Evolutionary conservation across 2,797 vertebrate genomes (phyloP).

Genomic region (Setipinna tenuifilis): DNA sequence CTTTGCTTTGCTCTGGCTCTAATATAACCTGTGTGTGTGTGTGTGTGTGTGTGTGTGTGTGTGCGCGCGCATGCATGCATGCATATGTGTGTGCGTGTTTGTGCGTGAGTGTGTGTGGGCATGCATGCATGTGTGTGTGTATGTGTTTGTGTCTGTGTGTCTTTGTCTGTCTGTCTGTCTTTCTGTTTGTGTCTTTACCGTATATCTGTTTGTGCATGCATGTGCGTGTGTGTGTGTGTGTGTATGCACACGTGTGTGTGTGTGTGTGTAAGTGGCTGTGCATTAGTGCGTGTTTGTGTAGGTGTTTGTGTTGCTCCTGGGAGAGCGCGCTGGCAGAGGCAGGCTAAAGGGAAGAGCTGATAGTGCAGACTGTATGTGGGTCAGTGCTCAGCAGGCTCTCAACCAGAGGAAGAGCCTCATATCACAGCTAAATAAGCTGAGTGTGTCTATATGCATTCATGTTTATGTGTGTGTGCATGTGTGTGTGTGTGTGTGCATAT

Average conservation of each 20-base stretch:
- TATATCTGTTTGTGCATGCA: no score
- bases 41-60: neutral
- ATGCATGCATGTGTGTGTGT: neutral
- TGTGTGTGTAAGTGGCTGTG: neutral
- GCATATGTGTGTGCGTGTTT: neutral
- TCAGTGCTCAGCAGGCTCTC: constrained; percentile 47
- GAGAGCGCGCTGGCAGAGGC: constrained; percentile 31
- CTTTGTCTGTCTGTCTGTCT: no score
- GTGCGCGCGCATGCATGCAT: neutral
- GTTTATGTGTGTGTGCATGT: neutral
- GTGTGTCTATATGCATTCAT: constrained; percentile 14
- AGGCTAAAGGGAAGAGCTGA: constrained; percentile 30
- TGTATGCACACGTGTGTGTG: no score
- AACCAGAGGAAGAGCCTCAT: constrained; percentile 39
- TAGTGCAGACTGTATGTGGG: constrained; percentile 52
- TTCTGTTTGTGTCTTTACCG: no score
- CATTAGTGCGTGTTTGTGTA: neutral
- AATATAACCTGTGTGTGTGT: neutral
- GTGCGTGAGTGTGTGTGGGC: neutral
- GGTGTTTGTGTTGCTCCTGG: constrained; percentile 22
- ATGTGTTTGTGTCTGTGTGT: neutral
- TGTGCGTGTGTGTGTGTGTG: no score
- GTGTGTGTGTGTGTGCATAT: neutral
- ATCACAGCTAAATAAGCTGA: constrained; percentile 35
- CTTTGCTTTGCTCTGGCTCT: neutral